Evolutionary conservation across 2,888 invertebrate genomes (phyloP).

Genomic region (Synanthedon formicaeformis): DNA sequence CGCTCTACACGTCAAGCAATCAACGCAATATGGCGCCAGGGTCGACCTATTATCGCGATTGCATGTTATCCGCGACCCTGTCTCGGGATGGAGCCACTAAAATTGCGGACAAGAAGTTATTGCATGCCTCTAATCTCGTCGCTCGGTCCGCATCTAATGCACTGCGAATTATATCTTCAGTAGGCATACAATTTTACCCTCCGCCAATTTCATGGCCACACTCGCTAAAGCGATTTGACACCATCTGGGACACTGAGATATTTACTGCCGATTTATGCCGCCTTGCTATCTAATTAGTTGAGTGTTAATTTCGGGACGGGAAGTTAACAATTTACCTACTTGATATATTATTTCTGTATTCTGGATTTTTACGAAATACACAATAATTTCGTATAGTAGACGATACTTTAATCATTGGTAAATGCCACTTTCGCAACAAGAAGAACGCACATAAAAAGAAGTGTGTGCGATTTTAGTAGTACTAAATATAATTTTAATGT

Average conservation of each 20-base stretch:
- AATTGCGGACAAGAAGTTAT: slow-evolving; percentile 4
- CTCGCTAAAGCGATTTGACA: slow-evolving; percentile 24
- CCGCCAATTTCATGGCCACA: slow-evolving; percentile 13
- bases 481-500: no score
- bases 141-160: not conserved
- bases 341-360: no score
- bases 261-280: slow-evolving; percentile 48
- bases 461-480: no score
- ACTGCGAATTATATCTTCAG: no score
- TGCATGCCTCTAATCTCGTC: not conserved
- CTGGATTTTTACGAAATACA: no score
- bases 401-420: no score
- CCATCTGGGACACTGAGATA: slow-evolving; percentile 50
- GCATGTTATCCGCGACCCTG: slow-evolving; percentile 46
- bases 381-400: no score
- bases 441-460: no score
- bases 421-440: no score
- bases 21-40: slow-evolving; percentile 61
- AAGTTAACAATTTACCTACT: not conserved
- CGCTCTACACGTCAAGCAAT: slow-evolving; percentile 51
- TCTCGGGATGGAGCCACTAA: slow-evolving; percentile 26
- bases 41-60: slow-evolving; percentile 51
- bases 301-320: slow-evolving; percentile 10
- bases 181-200: not conserved
- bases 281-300: slow-evolving; percentile 37